These are phyloP conservation scores for Hermetia illucens DNA, from an alignment of 1,140 invertebrate genomes.

Conservation along the genomic window DNA sequence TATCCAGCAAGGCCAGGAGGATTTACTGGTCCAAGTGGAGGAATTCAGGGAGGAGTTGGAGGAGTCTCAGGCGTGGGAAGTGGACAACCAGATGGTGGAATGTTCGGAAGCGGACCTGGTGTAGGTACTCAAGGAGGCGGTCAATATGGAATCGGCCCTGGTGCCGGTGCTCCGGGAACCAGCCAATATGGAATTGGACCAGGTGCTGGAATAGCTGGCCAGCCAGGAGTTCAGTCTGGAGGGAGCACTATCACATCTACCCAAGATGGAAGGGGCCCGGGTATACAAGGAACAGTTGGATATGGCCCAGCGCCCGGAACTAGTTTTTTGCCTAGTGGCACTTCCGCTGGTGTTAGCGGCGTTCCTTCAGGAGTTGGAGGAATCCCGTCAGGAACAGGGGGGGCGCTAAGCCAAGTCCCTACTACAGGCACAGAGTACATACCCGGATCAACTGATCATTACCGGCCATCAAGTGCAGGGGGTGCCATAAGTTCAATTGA, in stretches of 20 bases:
- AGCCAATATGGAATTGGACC: slow-evolving; percentile 7
- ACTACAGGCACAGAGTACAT: too few relatives aligned
- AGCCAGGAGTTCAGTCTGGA: background rate
- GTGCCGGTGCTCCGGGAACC: slow-evolving; percentile 1
- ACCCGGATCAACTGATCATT: too few relatives aligned
- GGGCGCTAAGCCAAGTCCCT: too few relatives aligned
- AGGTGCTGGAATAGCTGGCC: slow-evolving; percentile 2
- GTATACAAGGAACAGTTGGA: slow-evolving; percentile 1
- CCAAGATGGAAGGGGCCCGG: too few relatives aligned
- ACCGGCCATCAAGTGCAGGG: too few relatives aligned
- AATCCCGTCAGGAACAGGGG: too few relatives aligned
- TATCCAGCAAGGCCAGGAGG: slow-evolving; percentile 5
- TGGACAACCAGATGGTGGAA: slow-evolving; percentile 6
- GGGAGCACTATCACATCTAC: too few relatives aligned
- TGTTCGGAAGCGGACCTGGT: background rate
- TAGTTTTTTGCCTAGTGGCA: background rate
- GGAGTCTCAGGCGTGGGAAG: slow-evolving; percentile 8
- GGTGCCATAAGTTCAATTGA: too few relatives aligned
- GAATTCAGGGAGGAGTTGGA: slow-evolving; percentile 4
- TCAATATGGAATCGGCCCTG: background rate
- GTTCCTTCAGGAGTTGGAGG: slow-evolving; percentile 9
- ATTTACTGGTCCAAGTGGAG: background rate
- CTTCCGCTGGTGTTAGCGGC: slow-evolving; percentile 3
- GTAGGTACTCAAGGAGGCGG: background rate
- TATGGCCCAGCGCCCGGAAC: slow-evolving; percentile 8